phyloP scores from a whole-genome alignment of 2,113 vertebrate species.

The Piprites chloris region DNA sequence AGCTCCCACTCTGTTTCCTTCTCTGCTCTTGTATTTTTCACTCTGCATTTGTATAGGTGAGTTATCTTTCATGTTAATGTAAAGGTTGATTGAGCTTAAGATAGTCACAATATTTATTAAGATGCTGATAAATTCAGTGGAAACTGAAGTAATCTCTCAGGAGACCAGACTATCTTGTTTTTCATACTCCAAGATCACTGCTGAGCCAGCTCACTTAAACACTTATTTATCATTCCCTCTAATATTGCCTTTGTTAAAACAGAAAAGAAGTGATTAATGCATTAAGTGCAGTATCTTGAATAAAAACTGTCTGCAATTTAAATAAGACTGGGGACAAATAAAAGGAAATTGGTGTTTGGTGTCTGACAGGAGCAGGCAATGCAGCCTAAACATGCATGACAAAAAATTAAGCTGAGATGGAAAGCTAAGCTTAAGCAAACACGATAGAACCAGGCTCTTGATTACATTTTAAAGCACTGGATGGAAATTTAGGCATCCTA shows the following conservation, averaged over 20 bases:
- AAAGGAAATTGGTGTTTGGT: background rate
- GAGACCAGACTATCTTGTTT: background rate
- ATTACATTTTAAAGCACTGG: background rate
- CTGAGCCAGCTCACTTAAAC: background rate
- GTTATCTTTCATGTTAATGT: background rate
- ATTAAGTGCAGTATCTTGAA: background rate
- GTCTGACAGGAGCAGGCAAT: background rate
- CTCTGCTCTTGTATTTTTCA: background rate
- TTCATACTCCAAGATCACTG: background rate
- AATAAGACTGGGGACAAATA: background rate
- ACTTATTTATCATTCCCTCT: background rate
- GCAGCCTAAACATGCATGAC: background rate
- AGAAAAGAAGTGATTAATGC: background rate
- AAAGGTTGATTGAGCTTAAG: background rate
- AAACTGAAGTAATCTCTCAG: background rate
- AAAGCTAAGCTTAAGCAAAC: background rate
- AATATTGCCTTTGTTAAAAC: background rate
- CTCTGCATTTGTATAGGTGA: background rate
- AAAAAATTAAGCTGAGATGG: background rate
- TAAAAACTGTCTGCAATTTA: background rate
- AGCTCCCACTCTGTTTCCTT: background rate
- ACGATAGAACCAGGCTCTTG: background rate
- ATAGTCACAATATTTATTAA: background rate
- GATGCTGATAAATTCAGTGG: background rate
- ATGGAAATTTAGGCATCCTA: background rate